Evolutionary conservation across 2,797 vertebrate species (phyloP).

Genomic region (Sternarchorhynchus goeldii): DNA sequence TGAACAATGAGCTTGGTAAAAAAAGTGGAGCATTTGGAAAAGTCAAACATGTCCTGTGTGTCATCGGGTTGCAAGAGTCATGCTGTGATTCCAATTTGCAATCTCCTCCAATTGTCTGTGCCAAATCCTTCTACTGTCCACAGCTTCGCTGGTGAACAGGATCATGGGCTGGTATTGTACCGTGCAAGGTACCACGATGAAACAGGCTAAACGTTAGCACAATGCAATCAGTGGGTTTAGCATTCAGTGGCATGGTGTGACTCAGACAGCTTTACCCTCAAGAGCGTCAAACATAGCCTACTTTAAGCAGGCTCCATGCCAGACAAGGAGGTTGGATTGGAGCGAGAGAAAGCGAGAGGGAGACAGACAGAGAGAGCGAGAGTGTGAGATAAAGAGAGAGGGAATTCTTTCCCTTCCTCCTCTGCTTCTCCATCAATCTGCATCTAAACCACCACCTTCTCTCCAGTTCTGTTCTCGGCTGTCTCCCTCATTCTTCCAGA

Average conservation of each 20-base stretch:
- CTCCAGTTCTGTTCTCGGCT: conserved; percentile 61
- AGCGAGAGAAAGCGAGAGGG: conserved; percentile 30
- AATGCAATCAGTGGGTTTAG: conserved; percentile 78
- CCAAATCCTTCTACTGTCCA: conserved; percentile 61
- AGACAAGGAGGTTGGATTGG: conserved; percentile 65
- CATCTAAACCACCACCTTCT: conserved; percentile 50
- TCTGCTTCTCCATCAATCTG: conserved; percentile 52
- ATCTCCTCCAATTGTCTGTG: conserved; percentile 46
- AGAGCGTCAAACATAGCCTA: conserved; percentile 78
- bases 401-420: conserved; percentile 48
- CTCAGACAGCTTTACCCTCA: conserved; percentile 71
- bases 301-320: conserved; percentile 73
- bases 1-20: conserved; percentile 5
- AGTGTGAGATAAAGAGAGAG: conserved; percentile 43
- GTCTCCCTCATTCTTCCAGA: conserved; percentile 60
- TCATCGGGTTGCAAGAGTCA: conserved; percentile 50
- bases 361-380: conserved; percentile 11
- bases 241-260: conserved; percentile 74
- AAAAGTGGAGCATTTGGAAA: conserved; percentile 36
- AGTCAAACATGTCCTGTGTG: conserved; percentile 44
- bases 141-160: conserved; percentile 61
- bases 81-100: conserved; percentile 39
- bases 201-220: conserved; percentile 68
- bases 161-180: conserved; percentile 69
- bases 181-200: conserved; percentile 70